These are phyloP conservation scores for Grammomys dolichurus DNA, from an alignment of 2,113 vertebrate species.

Conservation along the genomic window DNA sequence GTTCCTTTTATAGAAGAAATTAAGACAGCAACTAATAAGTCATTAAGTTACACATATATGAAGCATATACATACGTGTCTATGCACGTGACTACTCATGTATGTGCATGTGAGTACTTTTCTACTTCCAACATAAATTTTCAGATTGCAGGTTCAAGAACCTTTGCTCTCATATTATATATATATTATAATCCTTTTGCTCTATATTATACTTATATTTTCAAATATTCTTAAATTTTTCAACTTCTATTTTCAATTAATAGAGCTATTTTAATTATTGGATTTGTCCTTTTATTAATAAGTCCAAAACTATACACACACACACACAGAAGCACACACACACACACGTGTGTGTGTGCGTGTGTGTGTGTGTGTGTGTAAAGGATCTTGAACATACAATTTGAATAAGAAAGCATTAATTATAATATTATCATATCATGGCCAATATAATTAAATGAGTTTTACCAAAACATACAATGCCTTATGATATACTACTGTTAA, in stretches of 20 bases:
- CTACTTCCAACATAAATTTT: too few relatives aligned
- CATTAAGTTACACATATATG: not conserved
- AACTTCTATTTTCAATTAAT: not conserved
- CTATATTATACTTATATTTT: not conserved
- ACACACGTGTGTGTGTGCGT: too few relatives aligned
- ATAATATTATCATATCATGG: not conserved
- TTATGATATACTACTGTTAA: constrained; percentile 26
- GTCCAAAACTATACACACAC: not conserved
- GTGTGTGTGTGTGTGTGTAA: too few relatives aligned
- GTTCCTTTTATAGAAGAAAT: constrained; percentile 15
- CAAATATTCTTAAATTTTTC: not conserved
- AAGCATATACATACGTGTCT: not conserved
- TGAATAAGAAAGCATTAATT: constrained; percentile 56
- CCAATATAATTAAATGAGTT: constrained; percentile 13
- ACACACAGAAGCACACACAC: too few relatives aligned
- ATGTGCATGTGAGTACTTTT: too few relatives aligned
- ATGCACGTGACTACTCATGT: not conserved
- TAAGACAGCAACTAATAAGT: constrained; percentile 39
- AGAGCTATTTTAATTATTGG: not conserved
- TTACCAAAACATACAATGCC: constrained; percentile 1
- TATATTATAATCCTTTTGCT: not conserved
- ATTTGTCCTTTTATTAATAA: not conserved
- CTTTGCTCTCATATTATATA: not conserved
- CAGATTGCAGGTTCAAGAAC: too few relatives aligned
- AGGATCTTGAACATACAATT: not conserved